A percentile compares a stretch with the other conserved stretches of the same genome.
Conservation (phyloP, 2,113 vertebrate genomes). For the Saguinus midas region DNA sequence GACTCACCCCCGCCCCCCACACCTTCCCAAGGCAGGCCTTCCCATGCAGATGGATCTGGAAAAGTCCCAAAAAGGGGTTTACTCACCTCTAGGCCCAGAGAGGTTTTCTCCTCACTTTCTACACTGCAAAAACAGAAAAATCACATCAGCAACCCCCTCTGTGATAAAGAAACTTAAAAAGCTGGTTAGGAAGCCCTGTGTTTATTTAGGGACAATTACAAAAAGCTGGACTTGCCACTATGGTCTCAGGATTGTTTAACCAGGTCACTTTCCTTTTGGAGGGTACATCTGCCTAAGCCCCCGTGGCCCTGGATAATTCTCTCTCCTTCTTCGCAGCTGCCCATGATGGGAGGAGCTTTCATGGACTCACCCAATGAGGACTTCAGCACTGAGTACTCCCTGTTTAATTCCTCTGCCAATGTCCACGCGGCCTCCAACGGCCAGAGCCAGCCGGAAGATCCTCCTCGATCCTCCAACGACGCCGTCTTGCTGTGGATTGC, state of each 20-base stretch:
- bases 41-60: no score
- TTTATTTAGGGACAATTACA: background rate
- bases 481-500: constrained; percentile 98
- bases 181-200: background rate
- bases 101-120: background rate
- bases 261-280: background rate
- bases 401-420: constrained; percentile 96
- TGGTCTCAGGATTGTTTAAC: accelerated
- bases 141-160: no score
- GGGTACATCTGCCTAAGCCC: background rate
- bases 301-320: constrained; percentile 7
- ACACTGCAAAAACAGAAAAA: background rate
- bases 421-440: constrained; percentile 89
- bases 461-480: constrained; percentile 92
- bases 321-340: constrained; percentile 87
- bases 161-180: background rate
- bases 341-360: constrained; percentile 98
- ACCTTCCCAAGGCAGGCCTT: no score
- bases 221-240: background rate
- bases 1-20: background rate
- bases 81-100: accelerated
- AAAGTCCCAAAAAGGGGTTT: no score
- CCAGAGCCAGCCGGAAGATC: constrained; percentile 90
- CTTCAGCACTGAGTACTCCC: constrained; percentile 95
- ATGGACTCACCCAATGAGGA: constrained; percentile 98